Evolutionary conservation across 2,888 invertebrate genomes (phyloP).

Genomic region (Drosophila vallismaia): DNA sequence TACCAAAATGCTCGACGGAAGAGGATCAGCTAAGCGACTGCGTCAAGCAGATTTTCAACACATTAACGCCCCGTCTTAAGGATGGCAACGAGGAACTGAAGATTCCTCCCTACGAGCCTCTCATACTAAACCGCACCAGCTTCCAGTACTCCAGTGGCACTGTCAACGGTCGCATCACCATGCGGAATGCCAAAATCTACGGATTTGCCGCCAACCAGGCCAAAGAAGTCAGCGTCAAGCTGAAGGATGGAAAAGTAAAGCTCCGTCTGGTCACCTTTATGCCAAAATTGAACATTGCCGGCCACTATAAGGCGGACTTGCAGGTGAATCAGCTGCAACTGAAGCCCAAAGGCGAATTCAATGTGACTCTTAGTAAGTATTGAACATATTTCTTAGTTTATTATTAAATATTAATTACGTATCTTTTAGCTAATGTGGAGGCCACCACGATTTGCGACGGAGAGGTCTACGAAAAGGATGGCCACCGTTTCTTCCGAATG

Average conservation of each 20-base stretch:
- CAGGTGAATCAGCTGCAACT: conserved; percentile 86
- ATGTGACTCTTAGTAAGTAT: conserved; percentile 86
- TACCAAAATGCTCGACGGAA: conserved; percentile 85
- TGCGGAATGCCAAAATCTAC: conserved; percentile 85
- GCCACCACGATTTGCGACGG: conserved; percentile 82
- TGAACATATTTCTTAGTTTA: neutral
- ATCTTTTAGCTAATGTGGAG: conserved; percentile 70
- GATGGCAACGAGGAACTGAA: conserved; percentile 79
- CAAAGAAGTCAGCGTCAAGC: conserved; percentile 85
- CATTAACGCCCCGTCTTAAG: conserved; percentile 82
- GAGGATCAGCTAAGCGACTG: conserved; percentile 86
- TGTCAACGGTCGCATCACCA: conserved; percentile 73
- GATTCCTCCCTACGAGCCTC: conserved; percentile 82
- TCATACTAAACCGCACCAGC: conserved; percentile 70
- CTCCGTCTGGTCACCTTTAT: conserved; percentile 84
- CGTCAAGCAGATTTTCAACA: conserved; percentile 85
- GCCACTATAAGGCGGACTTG: conserved; percentile 87
- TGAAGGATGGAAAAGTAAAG: conserved; percentile 82
- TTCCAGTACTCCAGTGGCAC: conserved; percentile 75
- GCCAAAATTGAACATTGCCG: conserved; percentile 85
- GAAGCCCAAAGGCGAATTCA: conserved; percentile 86
- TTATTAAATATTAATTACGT: neutral
- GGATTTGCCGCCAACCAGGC: conserved; percentile 85
- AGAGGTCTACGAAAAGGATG: conserved; percentile 85
- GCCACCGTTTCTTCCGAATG: conserved; percentile 85